Percentiles rank a stretch among this genome's conserved stretches.
Conservation (phyloP, 1,140 invertebrate genomes). For the Drosophila carrolli region DNA sequence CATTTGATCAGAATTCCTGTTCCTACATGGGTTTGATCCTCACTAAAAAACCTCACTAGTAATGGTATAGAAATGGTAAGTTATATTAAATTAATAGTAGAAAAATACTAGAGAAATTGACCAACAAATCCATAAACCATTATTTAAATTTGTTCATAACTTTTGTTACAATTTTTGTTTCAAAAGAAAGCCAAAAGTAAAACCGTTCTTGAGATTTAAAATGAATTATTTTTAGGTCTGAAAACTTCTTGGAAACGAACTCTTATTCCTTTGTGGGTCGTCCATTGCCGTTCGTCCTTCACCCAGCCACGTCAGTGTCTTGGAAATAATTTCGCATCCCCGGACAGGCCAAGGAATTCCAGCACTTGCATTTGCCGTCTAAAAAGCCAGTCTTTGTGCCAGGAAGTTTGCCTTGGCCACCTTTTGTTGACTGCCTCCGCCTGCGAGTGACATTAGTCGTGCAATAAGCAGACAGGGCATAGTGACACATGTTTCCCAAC, state of each 20-base stretch:
- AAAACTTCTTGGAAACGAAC: constrained; percentile 7
- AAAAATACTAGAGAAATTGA: neutral
- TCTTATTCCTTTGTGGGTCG: neutral
- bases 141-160: no score
- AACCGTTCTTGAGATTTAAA: neutral
- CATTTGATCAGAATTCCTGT: no score
- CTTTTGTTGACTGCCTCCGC: constrained; percentile 67
- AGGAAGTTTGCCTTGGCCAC: constrained; percentile 72
- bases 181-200: no score
- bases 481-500: constrained; percentile 78
- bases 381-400: constrained; percentile 65
- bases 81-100: neutral
- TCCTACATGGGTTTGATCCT: no score
- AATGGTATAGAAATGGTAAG: no score
- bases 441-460: constrained; percentile 81
- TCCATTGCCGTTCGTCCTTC: constrained; percentile 42
- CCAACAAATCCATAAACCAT: no score
- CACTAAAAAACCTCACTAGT: no score
- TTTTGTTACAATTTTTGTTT: no score
- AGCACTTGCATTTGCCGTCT: constrained; percentile 67
- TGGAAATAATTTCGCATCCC: constrained; percentile 75
- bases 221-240: constrained; percentile 2
- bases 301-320: constrained; percentile 42
- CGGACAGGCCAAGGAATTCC: constrained; percentile 54
- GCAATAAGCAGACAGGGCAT: constrained; percentile 79